phyloP scores from a whole-genome alignment of 2,888 invertebrate species.

The Apotomis capreana region DNA sequence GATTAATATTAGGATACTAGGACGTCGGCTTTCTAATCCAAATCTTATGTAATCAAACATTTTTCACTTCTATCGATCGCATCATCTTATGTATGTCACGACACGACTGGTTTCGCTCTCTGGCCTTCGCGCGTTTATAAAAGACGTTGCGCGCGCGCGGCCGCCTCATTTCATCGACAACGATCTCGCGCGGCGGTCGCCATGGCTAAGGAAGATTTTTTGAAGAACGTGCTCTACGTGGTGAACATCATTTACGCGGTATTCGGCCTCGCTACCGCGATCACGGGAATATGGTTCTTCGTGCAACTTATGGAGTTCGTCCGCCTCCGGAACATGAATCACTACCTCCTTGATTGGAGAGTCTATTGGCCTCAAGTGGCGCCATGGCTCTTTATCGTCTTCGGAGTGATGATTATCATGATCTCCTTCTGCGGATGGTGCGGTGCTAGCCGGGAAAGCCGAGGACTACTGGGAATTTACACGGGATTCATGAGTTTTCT shows the following conservation, averaged over 20 bases:
- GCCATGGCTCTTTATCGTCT: constrained; percentile 78
- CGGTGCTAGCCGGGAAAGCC: constrained; percentile 70
- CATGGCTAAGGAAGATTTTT: constrained; percentile 75
- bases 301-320: constrained; percentile 77
- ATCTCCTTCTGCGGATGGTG: constrained; percentile 77
- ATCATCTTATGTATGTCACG: constrained; percentile 41
- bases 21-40: constrained; percentile 15
- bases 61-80: constrained; percentile 24
- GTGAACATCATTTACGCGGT: constrained; percentile 75
- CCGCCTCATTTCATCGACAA: constrained; percentile 72
- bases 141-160: constrained; percentile 62
- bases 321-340: constrained; percentile 73
- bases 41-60: constrained; percentile 36
- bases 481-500: constrained; percentile 70
- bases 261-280: constrained; percentile 73
- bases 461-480: constrained; percentile 73
- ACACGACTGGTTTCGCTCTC: constrained; percentile 53
- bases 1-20: constrained; percentile 11
- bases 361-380: constrained; percentile 80
- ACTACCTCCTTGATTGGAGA: constrained; percentile 75
- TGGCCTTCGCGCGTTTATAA: constrained; percentile 67
- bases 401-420: constrained; percentile 71
- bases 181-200: constrained; percentile 51
- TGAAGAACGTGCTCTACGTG: constrained; percentile 72
- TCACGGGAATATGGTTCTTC: constrained; percentile 79